Evolutionary conservation across 2,888 invertebrate species (phyloP).

Genomic region (Epinotia demarniana): DNA sequence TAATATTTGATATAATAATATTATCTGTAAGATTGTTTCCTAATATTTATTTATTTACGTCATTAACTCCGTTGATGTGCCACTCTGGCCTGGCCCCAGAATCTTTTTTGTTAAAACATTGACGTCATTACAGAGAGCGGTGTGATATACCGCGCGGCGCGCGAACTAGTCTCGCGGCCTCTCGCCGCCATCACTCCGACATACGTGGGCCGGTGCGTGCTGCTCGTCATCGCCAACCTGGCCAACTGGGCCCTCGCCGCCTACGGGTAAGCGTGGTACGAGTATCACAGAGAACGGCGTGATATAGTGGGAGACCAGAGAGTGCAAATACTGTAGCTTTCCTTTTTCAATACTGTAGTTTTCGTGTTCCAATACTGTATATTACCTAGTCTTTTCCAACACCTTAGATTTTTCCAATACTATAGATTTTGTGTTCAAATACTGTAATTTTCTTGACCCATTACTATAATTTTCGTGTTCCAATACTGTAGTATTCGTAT

Average conservation of each 20-base stretch:
- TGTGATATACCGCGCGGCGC: constrained; percentile 63
- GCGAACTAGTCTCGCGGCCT: constrained; percentile 60
- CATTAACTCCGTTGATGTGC: no score
- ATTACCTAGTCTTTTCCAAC: no score
- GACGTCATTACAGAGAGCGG: constrained; percentile 57
- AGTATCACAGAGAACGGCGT: no score
- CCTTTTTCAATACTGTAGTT: not conserved
- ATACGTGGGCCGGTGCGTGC: constrained; percentile 83
- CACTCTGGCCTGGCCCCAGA: no score
- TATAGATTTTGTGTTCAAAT: no score
- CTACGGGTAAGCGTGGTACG: constrained; percentile 79
- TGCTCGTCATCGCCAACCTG: constrained; percentile 86
- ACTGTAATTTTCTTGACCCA: no score
- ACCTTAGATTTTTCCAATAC: no score
- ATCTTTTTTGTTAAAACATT: not conserved
- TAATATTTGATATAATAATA: no score
- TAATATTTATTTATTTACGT: no score
- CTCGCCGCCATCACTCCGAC: constrained; percentile 73
- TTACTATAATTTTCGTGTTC: no score
- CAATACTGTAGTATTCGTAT: no score
- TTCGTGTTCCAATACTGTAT: not conserved
- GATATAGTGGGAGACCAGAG: not conserved
- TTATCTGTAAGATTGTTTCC: no score
- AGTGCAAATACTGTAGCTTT: not conserved
- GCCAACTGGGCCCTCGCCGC: constrained; percentile 89